Evolutionary conservation across 2,797 vertebrate genomes (phyloP), one percentile per base, ranked within the genome.

Genomic region (Gymnodraco acuticeps): DNA sequence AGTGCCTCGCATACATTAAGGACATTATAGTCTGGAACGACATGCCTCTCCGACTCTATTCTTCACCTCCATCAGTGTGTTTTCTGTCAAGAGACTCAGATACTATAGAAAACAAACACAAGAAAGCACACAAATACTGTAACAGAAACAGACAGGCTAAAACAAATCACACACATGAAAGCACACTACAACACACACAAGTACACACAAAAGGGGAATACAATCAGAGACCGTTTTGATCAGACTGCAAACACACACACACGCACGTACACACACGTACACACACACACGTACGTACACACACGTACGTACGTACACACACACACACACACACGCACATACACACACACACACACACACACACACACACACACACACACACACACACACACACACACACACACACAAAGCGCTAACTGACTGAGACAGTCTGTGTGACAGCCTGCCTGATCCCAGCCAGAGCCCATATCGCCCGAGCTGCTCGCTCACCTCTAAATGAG

Each of bases 401-500:
- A 64, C 56, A 11, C 54, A 69, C 43, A 17, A 43, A 75, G 77
- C 31, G 17, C 80, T 84, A 88, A 88, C 72, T 46, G 70, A 76
- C 77, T 87, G 77, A 82, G 89, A 85, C 90, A 87, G 79, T 78
- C 67, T 82, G 86, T 75, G 78, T 81, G 83, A 83, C 75, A 90
- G 75, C 78, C 83, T 82, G 73, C 53, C 82, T 85, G 72, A 86
- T 81, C 77, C 60, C 68, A 88, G 90, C 83, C 83, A 88, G 69
- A 81, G 87, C 87, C 78, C 84, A 75, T 88, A 78, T 84, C 65
- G 47, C 77, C 72, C 72, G 51, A 83, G 86, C 78, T 68, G 79
- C 86, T 85, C 68, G 27, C 84, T 89, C 89, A 87, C 89, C 90
- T 89, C 86, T 82, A 90, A 92, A 94, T 88, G 89, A 92, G 84